Conservation (phyloP, 2,888 invertebrate species). For the Archaeoteleia sp. region DNA sequence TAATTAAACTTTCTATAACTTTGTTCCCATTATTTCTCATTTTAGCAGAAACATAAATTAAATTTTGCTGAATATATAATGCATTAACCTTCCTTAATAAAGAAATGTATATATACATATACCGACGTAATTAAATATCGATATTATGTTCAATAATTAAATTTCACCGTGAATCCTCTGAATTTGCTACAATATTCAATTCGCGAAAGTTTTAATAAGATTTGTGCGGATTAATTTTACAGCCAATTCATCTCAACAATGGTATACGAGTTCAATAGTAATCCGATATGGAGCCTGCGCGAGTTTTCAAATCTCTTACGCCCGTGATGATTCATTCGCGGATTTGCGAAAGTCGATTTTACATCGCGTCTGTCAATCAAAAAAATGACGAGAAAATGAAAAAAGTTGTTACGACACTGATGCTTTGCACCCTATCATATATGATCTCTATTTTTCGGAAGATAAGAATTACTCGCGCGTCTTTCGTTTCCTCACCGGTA, state of each 20-base stretch:
- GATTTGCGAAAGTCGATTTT: neutral
- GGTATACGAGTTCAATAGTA: conserved; percentile 3
- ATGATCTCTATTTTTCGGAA: neutral
- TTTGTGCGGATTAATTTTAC: conserved; percentile 3
- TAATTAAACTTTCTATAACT: too few species aligned
- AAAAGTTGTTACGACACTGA: neutral
- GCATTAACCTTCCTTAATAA: too few species aligned
- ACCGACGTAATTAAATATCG: too few species aligned
- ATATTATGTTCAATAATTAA: neutral
- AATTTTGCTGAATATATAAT: too few species aligned
- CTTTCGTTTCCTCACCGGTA: conserved; percentile 2
- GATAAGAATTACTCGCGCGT: neutral
- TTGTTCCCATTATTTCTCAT: too few species aligned
- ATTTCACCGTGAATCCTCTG: neutral
- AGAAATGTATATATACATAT: too few species aligned
- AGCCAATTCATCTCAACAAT: conserved; percentile 6
- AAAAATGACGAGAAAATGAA: neutral
- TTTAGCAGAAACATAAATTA: too few species aligned
- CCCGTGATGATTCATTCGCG: conserved; percentile 2
- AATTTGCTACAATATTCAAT: neutral
- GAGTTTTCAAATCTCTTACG: conserved; percentile 1
- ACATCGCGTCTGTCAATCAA: conserved; percentile 1
- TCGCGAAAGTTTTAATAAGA: conserved; percentile 1
- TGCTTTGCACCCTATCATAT: neutral
- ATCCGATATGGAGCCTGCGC: conserved; percentile 5